Percentiles rank a stretch among this genome's conserved stretches.
These are phyloP conservation scores for Synanthedon formicaeformis DNA, from an alignment of 2,888 invertebrate species.

Conservation along the genomic window DNA sequence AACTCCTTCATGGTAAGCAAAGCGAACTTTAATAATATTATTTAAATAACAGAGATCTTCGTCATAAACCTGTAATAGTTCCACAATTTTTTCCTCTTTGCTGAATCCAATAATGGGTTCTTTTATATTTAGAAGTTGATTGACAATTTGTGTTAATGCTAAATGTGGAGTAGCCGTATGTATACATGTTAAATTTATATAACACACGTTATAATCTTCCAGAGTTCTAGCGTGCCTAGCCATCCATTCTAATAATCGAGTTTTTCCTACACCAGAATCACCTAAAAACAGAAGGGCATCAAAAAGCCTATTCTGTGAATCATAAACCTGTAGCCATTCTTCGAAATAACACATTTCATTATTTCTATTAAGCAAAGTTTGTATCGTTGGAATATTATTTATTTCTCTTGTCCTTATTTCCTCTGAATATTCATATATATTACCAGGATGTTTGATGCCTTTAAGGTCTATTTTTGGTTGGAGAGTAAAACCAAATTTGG, in stretches of 20 bases:
- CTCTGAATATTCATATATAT: slow-evolving; percentile 71
- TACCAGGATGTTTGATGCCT: slow-evolving; percentile 61
- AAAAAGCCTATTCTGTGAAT: slow-evolving; percentile 34
- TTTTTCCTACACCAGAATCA: slow-evolving; percentile 69
- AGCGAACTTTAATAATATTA: slow-evolving; percentile 60
- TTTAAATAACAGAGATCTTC: slow-evolving; percentile 69
- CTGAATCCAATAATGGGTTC: slow-evolving; percentile 43
- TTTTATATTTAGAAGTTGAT: slow-evolving; percentile 42
- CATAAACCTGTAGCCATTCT: slow-evolving; percentile 34
- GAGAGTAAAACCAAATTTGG: slow-evolving; percentile 59
- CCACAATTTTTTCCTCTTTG: slow-evolving; percentile 52
- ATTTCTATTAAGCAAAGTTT: slow-evolving; percentile 55
- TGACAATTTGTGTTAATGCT: slow-evolving; percentile 53
- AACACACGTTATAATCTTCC: slow-evolving; percentile 25
- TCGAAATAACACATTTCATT: slow-evolving; percentile 60
- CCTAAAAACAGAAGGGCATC: slow-evolving; percentile 71
- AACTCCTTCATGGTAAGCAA: slow-evolving; percentile 55
- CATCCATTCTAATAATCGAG: slow-evolving; percentile 67
- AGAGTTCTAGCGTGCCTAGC: slow-evolving; percentile 32
- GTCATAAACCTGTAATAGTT: slow-evolving; percentile 32
- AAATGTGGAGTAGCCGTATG: slow-evolving; percentile 53
- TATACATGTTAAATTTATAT: slow-evolving; percentile 41
- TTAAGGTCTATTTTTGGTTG: slow-evolving; percentile 61
- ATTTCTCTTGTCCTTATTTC: slow-evolving; percentile 52
- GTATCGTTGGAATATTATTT: slow-evolving; percentile 49